Evolutionary conservation across 1,140 invertebrate species (phyloP), one percentile per base, ranked within the genome.

Genomic region (Panagrolaimus sp.): DNA sequence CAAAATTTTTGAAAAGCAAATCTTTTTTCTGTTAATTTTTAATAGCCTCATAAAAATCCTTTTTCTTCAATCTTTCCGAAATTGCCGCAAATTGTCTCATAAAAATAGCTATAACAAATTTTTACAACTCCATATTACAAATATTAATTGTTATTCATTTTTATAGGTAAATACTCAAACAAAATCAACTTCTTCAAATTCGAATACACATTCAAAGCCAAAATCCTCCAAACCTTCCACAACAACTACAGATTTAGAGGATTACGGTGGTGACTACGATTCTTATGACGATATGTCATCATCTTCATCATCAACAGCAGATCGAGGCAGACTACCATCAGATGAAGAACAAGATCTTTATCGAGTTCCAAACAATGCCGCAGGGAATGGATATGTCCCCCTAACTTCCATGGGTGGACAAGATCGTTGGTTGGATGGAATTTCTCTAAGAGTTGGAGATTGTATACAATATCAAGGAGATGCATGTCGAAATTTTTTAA

Each of bases 361-460:
- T 38, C 45, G 63, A 32, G 75, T 79, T 0, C 77, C 77, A 10
- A 65, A 64, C 28, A 32, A 43, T 44, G 72, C 75, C 17, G 75
- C 62, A 3, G 75, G 75, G 26, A 24, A 52, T 32, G 76, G 76
- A 9, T 76, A 68, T 65, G 47, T 67, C 9, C 67, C 77, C 14
- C 26, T 74, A 43, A 72, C 28, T 6, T 15, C 32, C 8, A 44
- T 32, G 8, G 44, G 55, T 1, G 52, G 38, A 44, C 72, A 58
- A 43, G 76, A 78, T 55, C 73, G 73, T n/a, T 77, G 76, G 76
- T 62, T 77, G 67, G 77, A 77, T 64, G 77, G 74, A 14, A 32
- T 71, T 32, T 46, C 55, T 15, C 47, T 77, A 28, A 38, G 45
- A 26, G 70, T 74, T 38, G 76, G 76, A 12, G 77, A 77, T 32